Percentiles rank a stretch among this genome's conserved stretches.
Evolutionary conservation across 1,140 invertebrate species (phyloP).

Genomic region (Micrasema minimum): DNA sequence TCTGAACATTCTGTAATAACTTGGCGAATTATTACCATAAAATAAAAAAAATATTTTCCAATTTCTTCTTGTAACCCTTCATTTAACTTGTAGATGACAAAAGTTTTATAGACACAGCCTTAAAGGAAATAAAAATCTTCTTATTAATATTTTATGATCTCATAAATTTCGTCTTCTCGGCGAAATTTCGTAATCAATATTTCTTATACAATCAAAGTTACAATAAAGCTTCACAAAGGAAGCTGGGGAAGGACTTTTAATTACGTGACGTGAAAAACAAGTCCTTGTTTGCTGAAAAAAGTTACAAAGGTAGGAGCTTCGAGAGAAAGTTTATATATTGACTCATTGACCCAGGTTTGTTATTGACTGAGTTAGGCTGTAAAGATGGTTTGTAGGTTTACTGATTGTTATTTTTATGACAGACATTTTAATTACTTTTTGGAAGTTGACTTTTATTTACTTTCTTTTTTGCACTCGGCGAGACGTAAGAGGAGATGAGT

Average conservation of each 20-base stretch:
- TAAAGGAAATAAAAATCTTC: slow-evolving; percentile 30
- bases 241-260: slow-evolving; percentile 47
- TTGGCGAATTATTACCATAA: too few species aligned
- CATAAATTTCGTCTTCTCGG: slow-evolving; percentile 29
- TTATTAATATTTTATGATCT: slow-evolving; percentile 37
- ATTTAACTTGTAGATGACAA: slow-evolving; percentile 27
- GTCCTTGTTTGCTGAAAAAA: slow-evolving; percentile 42
- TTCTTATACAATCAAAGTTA: slow-evolving; percentile 35
- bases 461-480: too few species aligned
- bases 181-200: slow-evolving; percentile 36
- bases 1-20: too few species aligned
- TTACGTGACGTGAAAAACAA: slow-evolving; percentile 53
- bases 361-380: slow-evolving; percentile 30
- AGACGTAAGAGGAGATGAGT: too few species aligned
- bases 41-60: slow-evolving; percentile 21
- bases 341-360: slow-evolving; percentile 51
- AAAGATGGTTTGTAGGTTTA: not conserved
- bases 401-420: not conserved
- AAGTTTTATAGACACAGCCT: slow-evolving; percentile 29
- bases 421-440: slow-evolving; percentile 1
- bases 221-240: slow-evolving; percentile 33
- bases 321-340: slow-evolving; percentile 48
- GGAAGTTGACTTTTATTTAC: not conserved
- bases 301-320: slow-evolving; percentile 32
- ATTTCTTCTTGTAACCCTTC: slow-evolving; percentile 27